Base-by-base conservation (phyloP, 2,888 invertebrate genomes). In the Phortica okadai region DNA sequence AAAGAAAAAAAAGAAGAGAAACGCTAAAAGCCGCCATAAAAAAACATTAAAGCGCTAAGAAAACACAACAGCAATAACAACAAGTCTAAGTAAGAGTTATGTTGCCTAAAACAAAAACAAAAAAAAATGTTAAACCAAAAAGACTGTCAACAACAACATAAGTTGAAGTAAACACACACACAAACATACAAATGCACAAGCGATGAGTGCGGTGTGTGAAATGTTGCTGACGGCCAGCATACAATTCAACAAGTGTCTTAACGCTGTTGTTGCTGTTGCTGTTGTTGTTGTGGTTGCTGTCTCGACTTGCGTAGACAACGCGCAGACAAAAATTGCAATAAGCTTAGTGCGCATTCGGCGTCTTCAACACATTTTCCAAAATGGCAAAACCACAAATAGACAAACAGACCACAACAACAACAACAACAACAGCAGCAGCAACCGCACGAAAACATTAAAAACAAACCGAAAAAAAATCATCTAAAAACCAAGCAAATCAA, bases 311-410 rank as follows among this genome's bases (percentile, higher is more conserved):
- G 73, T 59, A 73, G 73, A 73, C 73, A 73, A n/a, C 16, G 73
- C 42, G 58, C 73, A 73, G 73, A 73, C 73, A 42, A 58, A 59
- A 54, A 73, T 59, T 42, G 42, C 42, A 66, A 66, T n/a, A 66
- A 66, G 21, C 59, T 59, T 8, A 11, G n/a, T 2, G 59, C 21
- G 59, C 7, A 11, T n/a, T 14, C 59, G 50, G 50, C 50, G 50
- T 50, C 50, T 50, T 14, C 50, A 50, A 50, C 50, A 50, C 50
- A 59, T 59, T 59, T 59, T 10, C 59, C 66, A 41, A 66, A 66
- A 66, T 66, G 41, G 42, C 42, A 10, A 66, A 41, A 62, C 62
- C 33, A 62, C 11, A 16, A 25, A 62, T n/a, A 56, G n/a, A 14
- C n/a, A 54, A 54, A 10, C 54, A 54, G 10, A 54, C 54, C n/a